Base-by-base conservation (phyloP, 2,113 vertebrate species). In the Microcebus murinus region DNA sequence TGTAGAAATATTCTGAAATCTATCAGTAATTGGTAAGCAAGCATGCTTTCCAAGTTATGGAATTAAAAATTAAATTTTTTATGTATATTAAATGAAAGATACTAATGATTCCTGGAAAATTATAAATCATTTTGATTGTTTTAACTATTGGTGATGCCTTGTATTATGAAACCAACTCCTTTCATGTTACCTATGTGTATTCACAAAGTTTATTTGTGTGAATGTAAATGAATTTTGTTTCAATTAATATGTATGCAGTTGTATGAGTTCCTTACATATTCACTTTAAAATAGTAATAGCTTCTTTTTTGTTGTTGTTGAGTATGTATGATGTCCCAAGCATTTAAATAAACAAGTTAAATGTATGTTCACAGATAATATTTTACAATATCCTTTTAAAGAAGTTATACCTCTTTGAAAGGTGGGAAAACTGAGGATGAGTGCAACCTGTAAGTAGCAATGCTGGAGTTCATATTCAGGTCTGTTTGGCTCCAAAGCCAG, bases 1-100 rank as follows among this genome's bases (percentile, higher is more conserved):
- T 76, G n/a, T 59, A 76, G 45, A 82, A 88, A 73, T 83, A 50
- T 82, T 92, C 87, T 92, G 48, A 95, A 77, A 50, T 68, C 59
- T 90, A 20, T 76, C 81, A 67, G 21, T 48, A 84, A 57, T 70
- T 34, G 36, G 8, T 48, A 84, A 90, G 15, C 18, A 76, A 68
- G 39, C 61, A 59, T 50, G 68, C 34, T 81, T 45, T 95, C 25
- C 29, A 61, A 57, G 12, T 68, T 90, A 90, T 77, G 59, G 31
- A 50, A 39, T 59, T 6, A 57, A 48, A 57, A 83, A 42, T 87
- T 61, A 89, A 65, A 76, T 61, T 77, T 77, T 4, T 59, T 57
- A 31, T 57, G 21, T 9, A 39, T 36, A 77, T 36, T 84, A 76
- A 77, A 90, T 85, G 39, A 61, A 70, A 84, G 67, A 50, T 15